Percentiles rank a stretch among this genome's conserved stretches.
Conservation (phyloP, 2,888 invertebrate genomes). For the Sussaba pulchella region DNA sequence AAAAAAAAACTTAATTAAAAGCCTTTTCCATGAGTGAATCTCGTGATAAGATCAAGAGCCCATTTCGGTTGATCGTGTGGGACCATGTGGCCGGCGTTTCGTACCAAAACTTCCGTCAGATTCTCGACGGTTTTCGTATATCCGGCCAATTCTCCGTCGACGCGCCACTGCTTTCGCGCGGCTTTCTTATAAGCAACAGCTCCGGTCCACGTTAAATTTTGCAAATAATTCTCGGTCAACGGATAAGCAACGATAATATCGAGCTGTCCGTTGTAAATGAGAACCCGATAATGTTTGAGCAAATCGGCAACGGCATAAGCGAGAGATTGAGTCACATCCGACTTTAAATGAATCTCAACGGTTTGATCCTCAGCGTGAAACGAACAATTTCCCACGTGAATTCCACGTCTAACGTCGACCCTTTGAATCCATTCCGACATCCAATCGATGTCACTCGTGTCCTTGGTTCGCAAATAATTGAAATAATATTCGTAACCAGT, state of each 20-base stretch:
- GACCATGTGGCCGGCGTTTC: slow-evolving; percentile 85
- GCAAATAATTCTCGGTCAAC: slow-evolving; percentile 91
- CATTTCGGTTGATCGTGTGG: slow-evolving; percentile 85
- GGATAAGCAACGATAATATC: slow-evolving; percentile 97
- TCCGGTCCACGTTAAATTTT: slow-evolving; percentile 85
- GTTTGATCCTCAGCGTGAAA: slow-evolving; percentile 87
- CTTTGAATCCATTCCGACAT: slow-evolving; percentile 88
- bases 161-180: slow-evolving; percentile 82
- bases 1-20: slow-evolving; percentile 70
- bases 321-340: slow-evolving; percentile 93
- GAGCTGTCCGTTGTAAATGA: slow-evolving; percentile 95
- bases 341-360: slow-evolving; percentile 90
- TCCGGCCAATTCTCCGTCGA: slow-evolving; percentile 83
- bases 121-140: slow-evolving; percentile 82
- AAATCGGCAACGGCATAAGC: slow-evolving; percentile 90
- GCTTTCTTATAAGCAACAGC: slow-evolving; percentile 83
- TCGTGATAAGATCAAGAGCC: slow-evolving; percentile 84
- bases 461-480: slow-evolving; percentile 89
- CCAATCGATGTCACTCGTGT: slow-evolving; percentile 85
- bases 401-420: slow-evolving; percentile 88
- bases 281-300: slow-evolving; percentile 88
- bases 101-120: slow-evolving; percentile 83
- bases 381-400: slow-evolving; percentile 93
- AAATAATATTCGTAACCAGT: slow-evolving; percentile 92
- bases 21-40: slow-evolving; percentile 79